A percentile compares a stretch with the other conserved stretches of the same genome.
These are phyloP conservation scores for Harpalus rufipes DNA, from an alignment of 2,888 invertebrate species.

Conservation along the genomic window DNA sequence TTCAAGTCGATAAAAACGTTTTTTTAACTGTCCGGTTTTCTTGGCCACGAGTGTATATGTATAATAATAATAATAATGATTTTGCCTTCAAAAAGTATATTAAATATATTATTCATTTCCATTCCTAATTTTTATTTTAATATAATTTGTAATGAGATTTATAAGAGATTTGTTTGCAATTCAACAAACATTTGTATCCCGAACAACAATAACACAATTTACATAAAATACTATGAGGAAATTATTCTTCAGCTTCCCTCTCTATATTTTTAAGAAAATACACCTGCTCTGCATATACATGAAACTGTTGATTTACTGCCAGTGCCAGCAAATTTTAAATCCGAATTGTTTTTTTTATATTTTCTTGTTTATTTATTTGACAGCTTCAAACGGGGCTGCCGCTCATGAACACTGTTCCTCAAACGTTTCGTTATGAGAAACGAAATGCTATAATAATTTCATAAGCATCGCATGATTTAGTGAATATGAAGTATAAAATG, in stretches of 20 bases:
- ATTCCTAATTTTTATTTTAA: too few species aligned
- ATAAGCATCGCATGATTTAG: too few species aligned
- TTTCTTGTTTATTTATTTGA: constrained; percentile 49
- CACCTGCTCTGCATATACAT: constrained; percentile 23
- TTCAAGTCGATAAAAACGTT: too few species aligned
- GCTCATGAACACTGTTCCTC: not conserved
- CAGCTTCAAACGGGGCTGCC: constrained; percentile 8
- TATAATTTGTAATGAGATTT: not conserved
- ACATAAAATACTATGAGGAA: not conserved
- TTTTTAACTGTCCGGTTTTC: too few species aligned
- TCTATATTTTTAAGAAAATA: not conserved
- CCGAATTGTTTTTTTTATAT: constrained; percentile 54
- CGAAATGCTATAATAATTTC: too few species aligned
- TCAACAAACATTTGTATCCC: not conserved
- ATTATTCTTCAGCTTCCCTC: not conserved
- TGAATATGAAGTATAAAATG: too few species aligned
- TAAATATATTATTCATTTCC: too few species aligned
- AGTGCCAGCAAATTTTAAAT: not conserved
- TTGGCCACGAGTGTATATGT: too few species aligned
- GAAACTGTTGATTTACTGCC: constrained; percentile 13
- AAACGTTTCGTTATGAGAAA: not conserved
- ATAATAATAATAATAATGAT: too few species aligned
- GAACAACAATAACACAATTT: constrained; percentile 2
- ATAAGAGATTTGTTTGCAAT: not conserved
- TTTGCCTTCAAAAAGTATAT: too few species aligned